Percentiles rank a stretch among this genome's conserved stretches.
These are phyloP conservation scores for Distichodus sexfasciatus DNA, from an alignment of 2,797 vertebrate genomes.

Conservation along the genomic window DNA sequence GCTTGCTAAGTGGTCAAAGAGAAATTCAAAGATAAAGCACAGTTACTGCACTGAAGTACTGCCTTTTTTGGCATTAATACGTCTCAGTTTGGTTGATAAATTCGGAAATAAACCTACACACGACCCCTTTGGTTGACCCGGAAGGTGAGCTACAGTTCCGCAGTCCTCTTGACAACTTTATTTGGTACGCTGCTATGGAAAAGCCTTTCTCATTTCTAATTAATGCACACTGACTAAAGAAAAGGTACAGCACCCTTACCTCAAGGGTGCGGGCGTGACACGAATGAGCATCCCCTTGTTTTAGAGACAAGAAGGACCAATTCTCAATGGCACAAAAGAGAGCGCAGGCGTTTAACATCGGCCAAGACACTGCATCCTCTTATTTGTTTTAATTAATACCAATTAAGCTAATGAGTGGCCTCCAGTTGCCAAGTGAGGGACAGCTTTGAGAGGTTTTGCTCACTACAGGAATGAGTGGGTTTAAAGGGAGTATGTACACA, in stretches of 20 bases:
- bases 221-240: conserved; percentile 6
- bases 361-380: not conserved
- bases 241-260: not conserved
- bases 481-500: conserved; percentile 73
- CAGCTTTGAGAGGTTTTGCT: conserved; percentile 69
- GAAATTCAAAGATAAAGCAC: conserved; percentile 21
- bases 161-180: conserved; percentile 58
- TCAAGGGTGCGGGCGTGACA: no score
- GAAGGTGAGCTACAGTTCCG: conserved; percentile 67
- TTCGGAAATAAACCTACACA: conserved; percentile 66
- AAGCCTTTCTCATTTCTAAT: conserved; percentile 25
- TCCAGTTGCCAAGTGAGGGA: conserved; percentile 59
- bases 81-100: conserved; percentile 66
- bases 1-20: conserved; percentile 31
- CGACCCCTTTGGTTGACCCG: conserved; percentile 70
- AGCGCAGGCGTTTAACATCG: conserved; percentile 1
- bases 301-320: not conserved
- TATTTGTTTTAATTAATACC: conserved; percentile 25
- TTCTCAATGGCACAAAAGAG: not conserved
- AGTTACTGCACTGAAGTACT: conserved; percentile 15
- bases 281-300: conserved; percentile 6
- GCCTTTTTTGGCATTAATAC: not conserved
- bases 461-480: conserved; percentile 71
- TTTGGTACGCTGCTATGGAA: conserved; percentile 46
- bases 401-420: conserved; percentile 19